Evolutionary conservation across 2,797 vertebrate species (phyloP), one percentile per base, ranked within the genome.

Genomic region (Sebastes kiyomatsui): DNA sequence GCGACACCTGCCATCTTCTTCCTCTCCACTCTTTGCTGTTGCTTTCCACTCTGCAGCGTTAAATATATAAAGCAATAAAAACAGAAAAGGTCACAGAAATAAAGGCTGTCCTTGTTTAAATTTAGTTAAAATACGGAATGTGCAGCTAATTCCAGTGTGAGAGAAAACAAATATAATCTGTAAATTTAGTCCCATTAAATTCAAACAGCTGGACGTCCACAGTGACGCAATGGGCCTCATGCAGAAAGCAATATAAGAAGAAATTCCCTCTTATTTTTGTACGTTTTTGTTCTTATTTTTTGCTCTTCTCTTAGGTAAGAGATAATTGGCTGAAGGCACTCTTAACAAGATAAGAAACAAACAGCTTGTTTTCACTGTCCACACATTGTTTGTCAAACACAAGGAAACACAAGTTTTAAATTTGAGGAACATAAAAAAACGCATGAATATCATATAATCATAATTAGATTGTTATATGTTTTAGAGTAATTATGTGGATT

Each of bases 1-100:
- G 79, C 16, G 58, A 84, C 85, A 89, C 87, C 82, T 87, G 87
- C 78, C 88, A 86, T 75, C 75, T 78, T 77, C 69, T 85, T 88
- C 84, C 79, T 80, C 71, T 72, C 49, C 18, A 12, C n/a, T 38
- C 22, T 65, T 84, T 88, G 67, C 79, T 79, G 67, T 80, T 84
- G 68, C 77, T 77, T 64, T 87, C 67, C 52, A 55, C 72, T 75
- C 71, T 67, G 59, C 54, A 59, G 28, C 54, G 77, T 81, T 77
- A 78, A 80, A 89, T 46, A 75, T 23, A 54, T 28, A 71, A 81
- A 85, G 72, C 62, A 78, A 62, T 74, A 79, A 80, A 89, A 89
- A 81, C 75, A 56, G 60, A 81, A 75, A 59, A 59, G 30, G 33
- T 49, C 38, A 54, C 56, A 7, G 18, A 80, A 84, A 73, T 62